phyloP scores from a whole-genome alignment of 2,113 vertebrate species.

The Mobula birostris region DNA sequence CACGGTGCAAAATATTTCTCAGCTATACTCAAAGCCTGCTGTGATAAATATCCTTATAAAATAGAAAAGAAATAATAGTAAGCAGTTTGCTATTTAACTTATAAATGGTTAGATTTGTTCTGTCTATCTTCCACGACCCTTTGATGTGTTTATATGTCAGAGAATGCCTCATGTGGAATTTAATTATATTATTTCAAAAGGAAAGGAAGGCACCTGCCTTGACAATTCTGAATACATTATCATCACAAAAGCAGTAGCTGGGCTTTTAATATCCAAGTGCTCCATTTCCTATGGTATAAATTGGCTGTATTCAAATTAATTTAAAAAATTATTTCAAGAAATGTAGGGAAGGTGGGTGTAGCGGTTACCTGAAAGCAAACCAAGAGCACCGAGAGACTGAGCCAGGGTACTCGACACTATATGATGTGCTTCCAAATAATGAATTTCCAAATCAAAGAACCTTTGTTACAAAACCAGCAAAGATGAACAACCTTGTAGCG shows the following conservation, averaged over 20 bases:
- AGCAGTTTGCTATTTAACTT: neutral
- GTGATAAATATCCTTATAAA: slow-evolving; percentile 19
- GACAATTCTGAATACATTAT: slow-evolving; percentile 22
- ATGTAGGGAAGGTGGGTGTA: neutral
- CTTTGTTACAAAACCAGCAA: too few species aligned
- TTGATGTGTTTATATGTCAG: slow-evolving; percentile 22
- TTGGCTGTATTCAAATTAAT: neutral
- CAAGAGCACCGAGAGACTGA: too few species aligned
- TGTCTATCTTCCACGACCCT: neutral
- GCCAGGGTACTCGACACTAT: too few species aligned
- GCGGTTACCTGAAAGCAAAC: too few species aligned
- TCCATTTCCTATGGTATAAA: neutral
- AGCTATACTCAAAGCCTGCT: neutral
- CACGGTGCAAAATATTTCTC: neutral
- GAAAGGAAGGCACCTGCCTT: neutral
- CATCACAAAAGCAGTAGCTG: neutral
- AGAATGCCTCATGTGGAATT: neutral
- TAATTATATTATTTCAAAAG: slow-evolving; percentile 33
- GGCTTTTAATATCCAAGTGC: neutral
- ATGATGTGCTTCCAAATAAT: too few species aligned
- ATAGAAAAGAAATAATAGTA: slow-evolving; percentile 1
- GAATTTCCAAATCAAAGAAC: too few species aligned
- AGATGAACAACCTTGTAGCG: too few species aligned
- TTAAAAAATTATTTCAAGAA: neutral
- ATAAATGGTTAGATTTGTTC: slow-evolving; percentile 23